Conservation (phyloP, 2,888 invertebrate species). For the Belgica antarctica region DNA sequence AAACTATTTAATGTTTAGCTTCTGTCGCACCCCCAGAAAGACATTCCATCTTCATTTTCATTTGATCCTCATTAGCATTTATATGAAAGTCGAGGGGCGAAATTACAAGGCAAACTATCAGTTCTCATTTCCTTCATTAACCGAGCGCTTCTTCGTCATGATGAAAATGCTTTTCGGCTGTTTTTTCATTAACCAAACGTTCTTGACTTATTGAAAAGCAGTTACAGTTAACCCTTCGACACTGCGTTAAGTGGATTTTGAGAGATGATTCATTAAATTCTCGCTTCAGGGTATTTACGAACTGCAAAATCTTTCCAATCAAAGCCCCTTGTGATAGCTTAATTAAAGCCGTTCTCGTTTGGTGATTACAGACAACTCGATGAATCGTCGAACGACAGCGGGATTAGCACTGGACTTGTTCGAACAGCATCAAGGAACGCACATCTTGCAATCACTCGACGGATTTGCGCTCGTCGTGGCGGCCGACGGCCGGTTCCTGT, state of each 20-base stretch:
- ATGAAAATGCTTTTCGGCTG: slow-evolving; percentile 2
- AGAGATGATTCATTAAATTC: slow-evolving; percentile 5
- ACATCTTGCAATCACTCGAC: slow-evolving; percentile 94
- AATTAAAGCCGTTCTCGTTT: slow-evolving; percentile 45
- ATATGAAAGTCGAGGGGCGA: slow-evolving; percentile 39
- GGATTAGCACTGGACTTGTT: slow-evolving; percentile 83
- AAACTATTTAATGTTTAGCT: slow-evolving; percentile 16
- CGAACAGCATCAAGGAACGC: slow-evolving; percentile 96
- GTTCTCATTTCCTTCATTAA: not conserved
- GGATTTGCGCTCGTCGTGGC: slow-evolving; percentile 96
- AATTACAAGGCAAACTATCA: slow-evolving; percentile 15
- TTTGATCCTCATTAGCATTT: slow-evolving; percentile 43
- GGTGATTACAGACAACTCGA: slow-evolving; percentile 65
- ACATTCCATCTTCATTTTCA: slow-evolving; percentile 29
- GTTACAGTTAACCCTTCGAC: slow-evolving; percentile 22
- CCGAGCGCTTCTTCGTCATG: not conserved
- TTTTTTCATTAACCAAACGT: slow-evolving; percentile 12
- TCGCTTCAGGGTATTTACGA: not conserved
- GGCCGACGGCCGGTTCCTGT: slow-evolving; percentile 94
- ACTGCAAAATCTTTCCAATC: slow-evolving; percentile 17
- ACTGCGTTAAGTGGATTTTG: slow-evolving; percentile 17
- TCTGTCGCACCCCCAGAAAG: not conserved
- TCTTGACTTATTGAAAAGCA: slow-evolving; percentile 30
- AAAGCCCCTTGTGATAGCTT: slow-evolving; percentile 30
- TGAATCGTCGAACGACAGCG: slow-evolving; percentile 62